phyloP scores from a whole-genome alignment of 1,140 invertebrate genomes.

The Diorhabda elongata region DNA sequence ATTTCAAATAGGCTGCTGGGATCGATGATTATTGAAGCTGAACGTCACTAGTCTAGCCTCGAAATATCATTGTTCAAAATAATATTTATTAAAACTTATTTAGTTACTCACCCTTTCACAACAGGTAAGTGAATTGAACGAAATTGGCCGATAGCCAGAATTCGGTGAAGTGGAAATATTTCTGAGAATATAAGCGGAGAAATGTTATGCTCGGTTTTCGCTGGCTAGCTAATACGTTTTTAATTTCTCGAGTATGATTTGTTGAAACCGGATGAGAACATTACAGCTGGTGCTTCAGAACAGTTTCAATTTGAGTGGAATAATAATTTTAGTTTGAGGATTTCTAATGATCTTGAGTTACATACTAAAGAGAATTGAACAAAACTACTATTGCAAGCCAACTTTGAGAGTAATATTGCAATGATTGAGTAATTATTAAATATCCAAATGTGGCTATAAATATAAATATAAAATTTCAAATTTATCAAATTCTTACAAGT shows the following conservation, averaged over 20 bases:
- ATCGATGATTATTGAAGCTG: slow-evolving; percentile 44
- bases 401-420: no score
- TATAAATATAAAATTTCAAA: no score
- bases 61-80: slow-evolving; percentile 23
- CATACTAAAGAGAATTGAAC: no score
- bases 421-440: no score
- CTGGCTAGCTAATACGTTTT: not conserved
- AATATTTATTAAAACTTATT: slow-evolving; percentile 7
- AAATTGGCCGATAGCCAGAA: not conserved
- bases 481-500: no score
- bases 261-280: no score
- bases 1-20: slow-evolving; percentile 27
- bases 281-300: no score
- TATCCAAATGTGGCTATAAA: no score
- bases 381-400: no score
- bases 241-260: not conserved
- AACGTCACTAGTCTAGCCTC: slow-evolving; percentile 29
- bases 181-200: not conserved
- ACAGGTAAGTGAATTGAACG: slow-evolving; percentile 33
- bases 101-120: slow-evolving; percentile 24
- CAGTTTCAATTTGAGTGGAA: no score
- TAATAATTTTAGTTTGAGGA: no score
- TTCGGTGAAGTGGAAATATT: not conserved
- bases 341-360: no score
- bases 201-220: not conserved